Evolutionary conservation across 1,140 invertebrate species (phyloP), one percentile per base, ranked within the genome.

Genomic region (Dendrolimus kikuchii): DNA sequence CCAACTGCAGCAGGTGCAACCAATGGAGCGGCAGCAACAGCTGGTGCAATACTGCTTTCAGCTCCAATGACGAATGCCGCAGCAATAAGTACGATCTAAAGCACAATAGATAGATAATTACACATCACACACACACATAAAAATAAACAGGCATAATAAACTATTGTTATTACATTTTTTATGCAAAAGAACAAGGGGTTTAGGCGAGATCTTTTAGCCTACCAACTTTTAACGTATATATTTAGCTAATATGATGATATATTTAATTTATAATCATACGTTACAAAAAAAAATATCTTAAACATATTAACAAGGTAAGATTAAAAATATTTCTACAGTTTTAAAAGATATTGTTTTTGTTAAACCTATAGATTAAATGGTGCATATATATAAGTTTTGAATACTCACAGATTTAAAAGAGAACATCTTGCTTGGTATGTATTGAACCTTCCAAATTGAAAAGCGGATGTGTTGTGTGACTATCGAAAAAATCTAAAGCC

Each of bases 341-440:
- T 23, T 3, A 23, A 23, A 23, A 23, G 23, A 23, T 23, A 2
- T 23, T 23, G 23, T 23, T 23, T 23, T 23, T 23, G 23, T 3
- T 1, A 2, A 23, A 23, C 23, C 1, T 1, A 23, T 23, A 23
- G 23, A 23, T 23, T 23, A 23, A 23, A 23, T 23, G 23, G 3
- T 23, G 23, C 1, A 23, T 23, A 43, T 49, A 36, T 6, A 6
- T 23, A 47, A 36, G 5, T 36, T 41, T 5, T 47, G 38, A 40
- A 52, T 55, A 66, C 81, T 80, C 71, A 86, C 82, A 84, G 77
- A 80, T 82, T 82, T 82, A 50, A 84, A 76, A 69, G 77, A 77
- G 69, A 81, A 78, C 83, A 86, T 86, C 68, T 81, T 83, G 83
- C 71, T 71, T 81, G 68, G 23, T 71, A 72, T 64, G 46, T 61